Conservation (phyloP, 1,140 invertebrate genomes). For the Ceratina japonica region DNA sequence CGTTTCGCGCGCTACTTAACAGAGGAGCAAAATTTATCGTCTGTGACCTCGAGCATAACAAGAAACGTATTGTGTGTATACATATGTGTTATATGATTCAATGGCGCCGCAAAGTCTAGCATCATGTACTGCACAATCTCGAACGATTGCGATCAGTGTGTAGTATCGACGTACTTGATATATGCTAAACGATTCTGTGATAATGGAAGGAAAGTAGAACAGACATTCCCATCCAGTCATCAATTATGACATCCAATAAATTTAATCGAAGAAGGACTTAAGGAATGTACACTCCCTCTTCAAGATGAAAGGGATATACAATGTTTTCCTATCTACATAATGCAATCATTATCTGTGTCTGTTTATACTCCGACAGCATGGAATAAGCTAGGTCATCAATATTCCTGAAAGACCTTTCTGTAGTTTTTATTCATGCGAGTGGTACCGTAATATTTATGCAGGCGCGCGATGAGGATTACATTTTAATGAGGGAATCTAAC, state of each 20-base stretch:
- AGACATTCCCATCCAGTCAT: too few species aligned
- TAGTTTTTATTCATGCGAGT: conserved; percentile 13
- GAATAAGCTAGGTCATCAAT: neutral
- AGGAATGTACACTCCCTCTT: too few species aligned
- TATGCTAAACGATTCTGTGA: neutral
- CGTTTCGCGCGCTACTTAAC: neutral
- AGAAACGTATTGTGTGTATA: neutral
- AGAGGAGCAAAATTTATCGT: conserved; percentile 18
- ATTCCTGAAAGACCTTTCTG: neutral
- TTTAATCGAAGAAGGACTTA: too few species aligned
- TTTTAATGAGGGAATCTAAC: conserved; percentile 11
- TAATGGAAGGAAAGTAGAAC: too few species aligned
- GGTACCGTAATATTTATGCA: conserved; percentile 30
- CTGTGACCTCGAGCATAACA: neutral
- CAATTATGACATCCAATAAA: too few species aligned
- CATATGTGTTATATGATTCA: neutral
- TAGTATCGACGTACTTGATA: neutral
- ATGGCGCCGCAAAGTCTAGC: conserved; percentile 34
- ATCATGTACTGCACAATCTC: neutral
- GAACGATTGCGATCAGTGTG: neutral
- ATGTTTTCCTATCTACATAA: neutral
- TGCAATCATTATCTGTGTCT: neutral
- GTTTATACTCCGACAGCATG: neutral
- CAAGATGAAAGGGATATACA: neutral
- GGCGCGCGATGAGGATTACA: neutral